These are phyloP conservation scores for Euthynnus affinis DNA, from an alignment of 2,797 vertebrate genomes.

Conservation along the genomic window DNA sequence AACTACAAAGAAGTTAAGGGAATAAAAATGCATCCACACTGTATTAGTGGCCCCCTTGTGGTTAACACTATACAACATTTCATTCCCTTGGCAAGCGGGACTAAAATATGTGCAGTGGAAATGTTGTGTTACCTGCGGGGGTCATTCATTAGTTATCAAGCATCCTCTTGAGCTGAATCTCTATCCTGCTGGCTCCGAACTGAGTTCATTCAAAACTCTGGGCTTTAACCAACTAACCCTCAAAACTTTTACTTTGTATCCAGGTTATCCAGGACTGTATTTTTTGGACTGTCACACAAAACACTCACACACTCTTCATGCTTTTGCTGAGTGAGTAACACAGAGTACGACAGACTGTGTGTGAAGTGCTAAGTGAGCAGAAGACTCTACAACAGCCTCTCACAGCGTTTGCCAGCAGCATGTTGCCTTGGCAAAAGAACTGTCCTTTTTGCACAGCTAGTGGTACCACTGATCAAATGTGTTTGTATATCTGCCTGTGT, in stretches of 20 bases:
- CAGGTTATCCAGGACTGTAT: slow-evolving; percentile 46
- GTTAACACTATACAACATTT: slow-evolving; percentile 42
- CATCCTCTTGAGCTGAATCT: slow-evolving; percentile 15
- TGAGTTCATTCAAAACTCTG: slow-evolving; percentile 28
- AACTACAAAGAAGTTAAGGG: background rate
- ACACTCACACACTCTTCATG: slow-evolving; percentile 39
- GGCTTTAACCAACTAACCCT: slow-evolving; percentile 11
- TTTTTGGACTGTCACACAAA: slow-evolving; percentile 49
- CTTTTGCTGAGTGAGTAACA: slow-evolving; percentile 76
- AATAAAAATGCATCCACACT: background rate
- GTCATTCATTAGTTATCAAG: slow-evolving; percentile 37
- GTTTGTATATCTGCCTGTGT: slow-evolving; percentile 54
- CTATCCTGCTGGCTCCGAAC: slow-evolving; percentile 23
- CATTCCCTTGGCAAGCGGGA: slow-evolving; percentile 22
- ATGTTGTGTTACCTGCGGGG: slow-evolving; percentile 33
- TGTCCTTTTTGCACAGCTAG: slow-evolving; percentile 78
- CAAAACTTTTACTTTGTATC: slow-evolving; percentile 54
- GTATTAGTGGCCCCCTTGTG: slow-evolving; percentile 60
- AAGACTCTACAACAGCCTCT: slow-evolving; percentile 74
- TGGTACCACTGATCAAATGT: slow-evolving; percentile 73
- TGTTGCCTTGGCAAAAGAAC: slow-evolving; percentile 80
- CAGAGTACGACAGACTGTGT: slow-evolving; percentile 76
- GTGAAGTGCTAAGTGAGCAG: slow-evolving; percentile 83
- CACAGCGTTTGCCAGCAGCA: slow-evolving; percentile 78
- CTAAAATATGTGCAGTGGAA: slow-evolving; percentile 17